phyloP scores from a whole-genome alignment of 2,888 invertebrate genomes.

The Trachelus tabidus region DNA sequence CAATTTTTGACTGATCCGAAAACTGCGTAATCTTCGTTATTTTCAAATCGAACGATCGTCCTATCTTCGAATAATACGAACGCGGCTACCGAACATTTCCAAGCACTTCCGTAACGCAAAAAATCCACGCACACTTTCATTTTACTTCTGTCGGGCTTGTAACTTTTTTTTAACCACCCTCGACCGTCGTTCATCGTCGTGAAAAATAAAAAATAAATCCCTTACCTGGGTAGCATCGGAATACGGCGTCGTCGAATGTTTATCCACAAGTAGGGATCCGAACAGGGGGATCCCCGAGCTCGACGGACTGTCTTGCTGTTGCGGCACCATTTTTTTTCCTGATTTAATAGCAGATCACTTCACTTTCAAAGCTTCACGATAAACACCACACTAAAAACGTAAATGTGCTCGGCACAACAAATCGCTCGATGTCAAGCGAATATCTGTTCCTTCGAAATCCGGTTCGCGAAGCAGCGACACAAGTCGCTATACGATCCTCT shows the following conservation, averaged over 20 bases:
- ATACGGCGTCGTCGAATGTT: constrained; percentile 94
- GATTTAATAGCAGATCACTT: constrained; percentile 35
- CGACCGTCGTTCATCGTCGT: not conserved
- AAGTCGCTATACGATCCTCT: not conserved
- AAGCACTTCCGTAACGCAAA: not conserved
- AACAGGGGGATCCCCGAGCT: constrained; percentile 79
- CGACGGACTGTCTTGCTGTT: constrained; percentile 75
- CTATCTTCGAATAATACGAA: too few species aligned
- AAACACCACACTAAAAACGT: constrained; percentile 38
- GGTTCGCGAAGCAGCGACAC: not conserved
- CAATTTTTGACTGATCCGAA: not conserved
- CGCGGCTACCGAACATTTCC: not conserved
- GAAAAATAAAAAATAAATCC: constrained; percentile 28
- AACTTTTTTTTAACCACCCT: not conserved
- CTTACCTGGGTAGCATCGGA: constrained; percentile 97
- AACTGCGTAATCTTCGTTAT: not conserved
- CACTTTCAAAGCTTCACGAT: constrained; percentile 22
- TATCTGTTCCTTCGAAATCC: not conserved
- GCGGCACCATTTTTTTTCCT: constrained; percentile 76
- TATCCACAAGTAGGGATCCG: constrained; percentile 91
- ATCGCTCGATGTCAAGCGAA: not conserved
- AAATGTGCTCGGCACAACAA: not conserved
- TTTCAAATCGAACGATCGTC: not conserved
- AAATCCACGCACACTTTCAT: not conserved
- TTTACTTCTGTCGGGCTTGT: not conserved